A percentile compares a stretch with the other conserved stretches of the same genome.
phyloP scores from a whole-genome alignment of 2,797 vertebrate genomes.

The Agapornis canus region DNA sequence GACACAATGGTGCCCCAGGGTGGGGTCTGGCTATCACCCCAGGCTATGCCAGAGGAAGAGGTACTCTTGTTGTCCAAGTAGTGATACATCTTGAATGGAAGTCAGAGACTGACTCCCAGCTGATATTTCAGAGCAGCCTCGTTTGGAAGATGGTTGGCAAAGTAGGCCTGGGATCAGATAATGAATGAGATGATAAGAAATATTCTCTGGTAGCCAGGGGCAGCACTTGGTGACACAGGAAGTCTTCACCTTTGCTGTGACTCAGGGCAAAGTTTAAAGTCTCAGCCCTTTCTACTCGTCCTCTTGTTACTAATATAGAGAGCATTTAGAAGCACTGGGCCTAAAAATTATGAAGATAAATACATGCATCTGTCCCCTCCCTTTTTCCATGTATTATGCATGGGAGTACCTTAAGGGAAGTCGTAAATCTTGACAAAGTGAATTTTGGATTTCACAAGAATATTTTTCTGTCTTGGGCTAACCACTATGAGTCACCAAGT shows the following conservation, averaged over 20 bases:
- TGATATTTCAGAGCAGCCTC: background rate
- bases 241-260: background rate
- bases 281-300: background rate
- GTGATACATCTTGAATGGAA: background rate
- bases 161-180: background rate
- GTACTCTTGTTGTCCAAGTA: background rate
- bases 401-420: background rate
- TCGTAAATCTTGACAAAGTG: background rate
- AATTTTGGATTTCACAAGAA: background rate
- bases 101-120: background rate
- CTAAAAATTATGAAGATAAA: background rate
- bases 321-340: background rate
- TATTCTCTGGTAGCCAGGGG: background rate
- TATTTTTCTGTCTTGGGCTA: background rate
- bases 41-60: background rate
- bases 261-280: background rate
- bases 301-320: background rate
- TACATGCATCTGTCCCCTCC: background rate
- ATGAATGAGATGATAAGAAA: background rate
- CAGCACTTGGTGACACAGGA: background rate
- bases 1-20: fast-evolving
- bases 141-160: background rate
- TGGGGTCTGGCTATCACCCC: background rate
- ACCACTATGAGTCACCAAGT: background rate
- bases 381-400: background rate